Percentiles rank a stretch among this genome's conserved stretches.
Evolutionary conservation across 2,888 invertebrate genomes (phyloP).

Genomic region (Strigamia crassipes): DNA sequence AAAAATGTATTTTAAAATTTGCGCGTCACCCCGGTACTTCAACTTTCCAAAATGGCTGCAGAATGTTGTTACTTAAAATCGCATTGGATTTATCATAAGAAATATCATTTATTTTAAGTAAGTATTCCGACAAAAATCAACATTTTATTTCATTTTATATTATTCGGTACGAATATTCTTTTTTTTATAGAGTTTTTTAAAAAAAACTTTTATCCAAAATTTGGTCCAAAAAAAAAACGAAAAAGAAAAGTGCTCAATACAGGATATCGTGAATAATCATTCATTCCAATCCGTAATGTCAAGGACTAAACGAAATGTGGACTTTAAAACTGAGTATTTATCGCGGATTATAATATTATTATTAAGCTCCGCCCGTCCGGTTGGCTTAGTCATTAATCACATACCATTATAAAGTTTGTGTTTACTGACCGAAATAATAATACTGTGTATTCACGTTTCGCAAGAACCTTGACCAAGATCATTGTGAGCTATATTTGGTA

Average conservation of each 20-base stretch:
- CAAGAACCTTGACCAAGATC: constrained; percentile 15
- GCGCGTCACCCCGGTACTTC: not conserved
- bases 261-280: not conserved
- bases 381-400: constrained; percentile 10
- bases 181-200: not conserved
- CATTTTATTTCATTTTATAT: not conserved
- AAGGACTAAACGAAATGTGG: not conserved
- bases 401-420: not conserved
- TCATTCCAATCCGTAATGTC: not conserved
- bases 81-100: not conserved
- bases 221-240: not conserved
- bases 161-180: not conserved
- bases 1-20: not conserved
- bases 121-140: not conserved
- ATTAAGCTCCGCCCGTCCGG: constrained; percentile 11
- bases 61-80: not conserved
- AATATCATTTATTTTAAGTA: constrained; percentile 1
- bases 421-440: constrained; percentile 25
- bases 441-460: not conserved
- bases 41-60: not conserved
- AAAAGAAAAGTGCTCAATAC: not conserved
- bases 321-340: not conserved
- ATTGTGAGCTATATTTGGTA: constrained; percentile 2
- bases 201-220: not conserved
- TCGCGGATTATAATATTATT: not conserved